Base-by-base conservation (phyloP, 2,888 invertebrate genomes). In the Nematopogon swammerdamellus region DNA sequence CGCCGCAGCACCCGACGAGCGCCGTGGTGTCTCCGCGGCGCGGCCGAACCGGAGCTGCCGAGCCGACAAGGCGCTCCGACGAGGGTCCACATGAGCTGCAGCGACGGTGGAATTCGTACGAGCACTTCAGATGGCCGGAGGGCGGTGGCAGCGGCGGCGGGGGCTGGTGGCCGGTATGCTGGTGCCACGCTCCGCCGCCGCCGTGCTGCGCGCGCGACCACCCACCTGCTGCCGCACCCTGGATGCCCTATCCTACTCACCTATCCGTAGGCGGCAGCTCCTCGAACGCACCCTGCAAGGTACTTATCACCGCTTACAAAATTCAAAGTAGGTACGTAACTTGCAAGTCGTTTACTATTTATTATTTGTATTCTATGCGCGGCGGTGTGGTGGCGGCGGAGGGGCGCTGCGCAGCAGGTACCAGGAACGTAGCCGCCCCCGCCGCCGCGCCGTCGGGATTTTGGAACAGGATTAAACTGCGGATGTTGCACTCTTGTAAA, bases 81-180 rank as follows among this genome's bases (percentile, higher is more conserved):
- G 44, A 50, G 36, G 52, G 50, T 18, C 14, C 70, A 71, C 5
- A 44, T 29, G 80, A 80, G 17, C 55, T 75, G 51, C 75, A 80
- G 54, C 66, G 79, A 49, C 69, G 79, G 51, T 79, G 80, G 74
- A 76, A 80, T 53, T 82, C 80, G 29, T 83, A 79, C 57, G 84
- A 85, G 57, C 83, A 83, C 55, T 85, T 85, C 60, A 82, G 85
- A 48, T 76, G 82, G 60, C 85, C 85, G 49, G 84, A 84, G 55
- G 58, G 48, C 52, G 36, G 43, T 44, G 42, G 51, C 48, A 25
- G 48, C 36, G 47, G 51, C 52, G 49, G 52, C 54, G 69, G 72
- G 17, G 76, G 72, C 59, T 75, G 74, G 76, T 80, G 79, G 36
- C 36, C 36, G 8, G 11, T 36, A 14, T 36, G 36, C n/a, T 36